Percentiles rank a stretch among this genome's conserved stretches.
Conservation (phyloP, 2,113 vertebrate species). For the Stomatorhinus ivindoensis region DNA sequence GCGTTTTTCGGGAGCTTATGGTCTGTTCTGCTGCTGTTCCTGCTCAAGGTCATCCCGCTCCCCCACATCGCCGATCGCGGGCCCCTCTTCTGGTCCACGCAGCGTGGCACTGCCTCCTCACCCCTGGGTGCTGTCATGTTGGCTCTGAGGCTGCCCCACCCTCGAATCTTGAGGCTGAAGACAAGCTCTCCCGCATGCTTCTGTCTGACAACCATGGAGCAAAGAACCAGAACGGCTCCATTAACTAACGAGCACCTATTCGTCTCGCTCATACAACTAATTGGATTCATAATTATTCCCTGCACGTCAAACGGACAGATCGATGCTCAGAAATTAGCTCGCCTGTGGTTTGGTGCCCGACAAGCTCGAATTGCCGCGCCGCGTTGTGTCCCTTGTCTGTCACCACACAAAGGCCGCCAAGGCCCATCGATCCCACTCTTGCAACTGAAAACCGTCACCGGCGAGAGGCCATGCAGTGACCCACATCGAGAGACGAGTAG, state of each 20-base stretch:
- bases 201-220: neutral
- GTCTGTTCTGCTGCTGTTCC: neutral
- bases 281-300: neutral
- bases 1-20: neutral
- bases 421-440: neutral
- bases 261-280: neutral
- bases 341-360: neutral
- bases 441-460: neutral
- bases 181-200: neutral
- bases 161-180: neutral
- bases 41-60: neutral
- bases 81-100: neutral
- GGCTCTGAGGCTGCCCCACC: neutral
- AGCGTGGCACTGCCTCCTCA: neutral
- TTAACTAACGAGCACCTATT: constrained; percentile 3
- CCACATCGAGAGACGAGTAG: neutral
- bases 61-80: neutral
- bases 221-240: neutral
- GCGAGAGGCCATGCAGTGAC: neutral
- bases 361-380: neutral
- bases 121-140: neutral
- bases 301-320: neutral
- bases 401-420: neutral
- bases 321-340: neutral
- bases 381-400: neutral